A percentile compares a stretch with the other conserved stretches of the same genome.
These are phyloP conservation scores for Holacanthella duospinosa DNA, from an alignment of 2,888 invertebrate species.

Conservation along the genomic window DNA sequence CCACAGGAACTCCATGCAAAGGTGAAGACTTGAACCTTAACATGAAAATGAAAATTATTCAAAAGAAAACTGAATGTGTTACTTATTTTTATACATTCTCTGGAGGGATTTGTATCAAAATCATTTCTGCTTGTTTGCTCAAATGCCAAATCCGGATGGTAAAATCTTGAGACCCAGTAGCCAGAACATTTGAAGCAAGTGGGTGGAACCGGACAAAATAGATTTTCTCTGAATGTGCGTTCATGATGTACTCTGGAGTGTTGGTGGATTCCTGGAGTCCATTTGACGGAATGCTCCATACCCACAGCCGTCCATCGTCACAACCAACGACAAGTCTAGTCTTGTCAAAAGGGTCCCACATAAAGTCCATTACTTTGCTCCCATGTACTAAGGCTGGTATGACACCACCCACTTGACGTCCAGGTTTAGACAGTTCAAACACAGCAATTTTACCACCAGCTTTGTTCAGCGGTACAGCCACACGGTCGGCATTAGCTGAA, in stretches of 20 bases:
- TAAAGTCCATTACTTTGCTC: constrained; percentile 79
- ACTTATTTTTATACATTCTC: background rate
- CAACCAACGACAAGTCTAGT: constrained; percentile 68
- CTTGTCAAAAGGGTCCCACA: constrained; percentile 85
- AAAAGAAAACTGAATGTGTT: no score
- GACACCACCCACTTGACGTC: constrained; percentile 66
- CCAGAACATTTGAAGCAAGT: constrained; percentile 69
- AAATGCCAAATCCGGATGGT: constrained; percentile 81
- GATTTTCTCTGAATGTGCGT: constrained; percentile 73
- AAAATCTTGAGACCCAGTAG: constrained; percentile 82
- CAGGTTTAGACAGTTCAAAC: constrained; percentile 66
- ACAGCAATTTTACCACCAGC: constrained; percentile 83
- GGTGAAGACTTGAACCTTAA: constrained; percentile 62
- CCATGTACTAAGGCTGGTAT: constrained; percentile 83
- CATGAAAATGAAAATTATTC: no score
- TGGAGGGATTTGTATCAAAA: constrained; percentile 61
- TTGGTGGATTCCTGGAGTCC: constrained; percentile 72
- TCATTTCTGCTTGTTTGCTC: constrained; percentile 49
- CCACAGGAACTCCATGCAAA: constrained; percentile 91
- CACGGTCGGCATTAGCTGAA: constrained; percentile 68
- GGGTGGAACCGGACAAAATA: constrained; percentile 87
- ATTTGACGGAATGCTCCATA: constrained; percentile 66
- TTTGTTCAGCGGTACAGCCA: constrained; percentile 80
- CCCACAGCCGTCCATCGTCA: constrained; percentile 71
- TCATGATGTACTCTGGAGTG: constrained; percentile 55